Percentiles rank a stretch among this genome's conserved stretches.
Conservation (phyloP, 1,140 invertebrate genomes). For the Helicorthomorpha holstii region DNA sequence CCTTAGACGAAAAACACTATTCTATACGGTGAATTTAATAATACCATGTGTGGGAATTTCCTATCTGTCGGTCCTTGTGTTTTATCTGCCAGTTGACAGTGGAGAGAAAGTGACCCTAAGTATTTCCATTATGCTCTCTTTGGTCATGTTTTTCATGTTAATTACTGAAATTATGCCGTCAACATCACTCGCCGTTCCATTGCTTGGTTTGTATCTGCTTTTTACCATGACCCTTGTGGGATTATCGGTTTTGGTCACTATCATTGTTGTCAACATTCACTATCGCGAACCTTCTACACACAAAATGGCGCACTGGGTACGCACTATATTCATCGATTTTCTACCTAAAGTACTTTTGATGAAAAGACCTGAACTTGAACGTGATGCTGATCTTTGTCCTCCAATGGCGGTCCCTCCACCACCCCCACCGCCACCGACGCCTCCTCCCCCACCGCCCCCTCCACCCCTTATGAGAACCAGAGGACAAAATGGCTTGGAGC, state of each 20-base stretch:
- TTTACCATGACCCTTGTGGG: conserved; percentile 99
- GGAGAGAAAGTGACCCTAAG: conserved; percentile 94
- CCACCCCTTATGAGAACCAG: not conserved
- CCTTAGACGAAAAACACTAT: conserved; percentile 84
- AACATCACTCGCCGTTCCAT: conserved; percentile 92
- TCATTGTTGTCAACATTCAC: conserved; percentile 95
- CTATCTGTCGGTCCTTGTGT: conserved; percentile 92
- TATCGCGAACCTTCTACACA: conserved; percentile 93
- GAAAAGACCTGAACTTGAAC: conserved; percentile 19
- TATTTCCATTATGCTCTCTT: conserved; percentile 93
- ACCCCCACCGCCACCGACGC: not conserved
- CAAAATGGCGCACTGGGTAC: conserved; percentile 78
- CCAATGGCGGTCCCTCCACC: conserved; percentile 3
- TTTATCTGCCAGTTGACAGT: conserved; percentile 95
- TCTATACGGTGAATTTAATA: conserved; percentile 93
- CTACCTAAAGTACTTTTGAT: conserved; percentile 47
- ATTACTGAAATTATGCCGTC: conserved; percentile 97
- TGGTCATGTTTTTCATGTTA: conserved; percentile 97
- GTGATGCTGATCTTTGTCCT: conserved; percentile 1
- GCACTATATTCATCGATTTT: conserved; percentile 69
- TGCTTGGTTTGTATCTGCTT: conserved; percentile 93
- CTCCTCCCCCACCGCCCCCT: not conserved
- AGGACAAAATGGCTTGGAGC: not conserved
- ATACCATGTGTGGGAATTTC: conserved; percentile 92
- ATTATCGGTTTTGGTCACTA: conserved; percentile 91